These are phyloP conservation scores for Pygmarrhopalites habei DNA, from an alignment of 1,140 invertebrate species.

Conservation along the genomic window DNA sequence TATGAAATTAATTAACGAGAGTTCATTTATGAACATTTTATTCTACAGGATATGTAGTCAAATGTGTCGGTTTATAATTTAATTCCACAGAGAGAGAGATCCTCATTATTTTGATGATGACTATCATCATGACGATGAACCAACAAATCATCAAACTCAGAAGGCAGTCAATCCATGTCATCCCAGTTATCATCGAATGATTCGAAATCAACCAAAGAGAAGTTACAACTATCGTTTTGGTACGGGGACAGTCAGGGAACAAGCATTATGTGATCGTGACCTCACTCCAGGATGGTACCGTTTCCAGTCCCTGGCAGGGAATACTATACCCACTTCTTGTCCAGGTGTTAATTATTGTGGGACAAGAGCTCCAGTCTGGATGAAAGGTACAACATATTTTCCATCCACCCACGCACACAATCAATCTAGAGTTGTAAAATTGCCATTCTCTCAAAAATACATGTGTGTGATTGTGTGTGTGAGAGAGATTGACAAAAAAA, in stretches of 20 bases:
- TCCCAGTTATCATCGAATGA: slow-evolving; percentile 32
- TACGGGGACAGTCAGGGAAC: slow-evolving; percentile 23
- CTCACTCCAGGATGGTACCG: slow-evolving; percentile 38
- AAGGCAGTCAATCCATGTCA: slow-evolving; percentile 34
- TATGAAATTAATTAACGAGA: neutral
- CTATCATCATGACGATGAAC: slow-evolving; percentile 13
- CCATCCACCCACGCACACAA: no score
- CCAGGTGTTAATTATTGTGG: slow-evolving; percentile 39
- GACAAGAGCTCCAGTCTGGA: slow-evolving; percentile 39
- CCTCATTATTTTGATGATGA: slow-evolving; percentile 17
- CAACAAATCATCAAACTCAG: neutral
- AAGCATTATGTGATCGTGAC: slow-evolving; percentile 38
- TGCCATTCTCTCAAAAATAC: no score
- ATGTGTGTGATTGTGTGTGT: no score
- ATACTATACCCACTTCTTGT: slow-evolving; percentile 39
- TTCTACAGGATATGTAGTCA: neutral
- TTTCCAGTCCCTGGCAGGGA: slow-evolving; percentile 37
- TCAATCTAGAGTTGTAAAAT: no score
- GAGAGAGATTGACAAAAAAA: no score
- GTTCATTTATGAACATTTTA: neutral
- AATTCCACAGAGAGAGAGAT: neutral
- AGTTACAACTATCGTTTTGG: slow-evolving; percentile 40
- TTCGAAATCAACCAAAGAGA: slow-evolving; percentile 34
- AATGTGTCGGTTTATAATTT: neutral
- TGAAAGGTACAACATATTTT: slow-evolving; percentile 32